Evolutionary conservation across 2,888 invertebrate species (phyloP), one percentile per base, ranked within the genome.

Genomic region (Spodoptera exigua): DNA sequence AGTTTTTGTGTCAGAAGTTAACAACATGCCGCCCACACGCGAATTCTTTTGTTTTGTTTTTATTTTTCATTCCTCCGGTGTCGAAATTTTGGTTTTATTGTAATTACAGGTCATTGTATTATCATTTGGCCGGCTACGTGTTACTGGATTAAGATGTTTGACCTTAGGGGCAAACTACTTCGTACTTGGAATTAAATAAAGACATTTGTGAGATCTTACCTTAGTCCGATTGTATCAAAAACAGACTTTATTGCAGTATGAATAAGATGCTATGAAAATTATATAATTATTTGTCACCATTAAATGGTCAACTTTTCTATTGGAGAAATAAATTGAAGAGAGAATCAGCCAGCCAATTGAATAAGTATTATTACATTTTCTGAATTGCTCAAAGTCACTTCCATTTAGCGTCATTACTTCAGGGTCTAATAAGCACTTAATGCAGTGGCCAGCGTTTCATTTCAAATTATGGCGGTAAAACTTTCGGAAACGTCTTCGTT

Each of bases 391-490:
- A 46, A 66, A 34, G 44, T 65, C 39, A 37, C 37, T 11, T 18
- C 16, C 12, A 1, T 53, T 36, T 27, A 27, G 7, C 45, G 17
- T 9, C 18, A 41, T 57, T 17, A 32, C 61, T 63, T 61, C 62
- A 63, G 69, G 69, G 48, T 69, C 61, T 69, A 18, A 61, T 69
- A 61, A 69, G 12, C 61, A 49, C 45, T 43, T 41, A 61, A 69
- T 37, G 51, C 49, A 16, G 12, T 32, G 11, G 58, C 36, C 21
- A 4, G 9, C 41, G 36, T 17, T 62, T 59, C 59, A 67, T 62
- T 60, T 17, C 27, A 3, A 68, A 43, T 59, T 21, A 60, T 44
- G 47, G 47, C 60, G 21, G 47, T 11, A 36, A 45, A 51, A 61
- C 49, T 45, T 69, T 69, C 61, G 32, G 63, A 67, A 67, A 60